Percentiles rank a stretch among this genome's conserved stretches.
These are phyloP conservation scores for Paracentrotus lividus DNA, from an alignment of 53 echinoderm and acorn worm genomes.

Conservation along the genomic window DNA sequence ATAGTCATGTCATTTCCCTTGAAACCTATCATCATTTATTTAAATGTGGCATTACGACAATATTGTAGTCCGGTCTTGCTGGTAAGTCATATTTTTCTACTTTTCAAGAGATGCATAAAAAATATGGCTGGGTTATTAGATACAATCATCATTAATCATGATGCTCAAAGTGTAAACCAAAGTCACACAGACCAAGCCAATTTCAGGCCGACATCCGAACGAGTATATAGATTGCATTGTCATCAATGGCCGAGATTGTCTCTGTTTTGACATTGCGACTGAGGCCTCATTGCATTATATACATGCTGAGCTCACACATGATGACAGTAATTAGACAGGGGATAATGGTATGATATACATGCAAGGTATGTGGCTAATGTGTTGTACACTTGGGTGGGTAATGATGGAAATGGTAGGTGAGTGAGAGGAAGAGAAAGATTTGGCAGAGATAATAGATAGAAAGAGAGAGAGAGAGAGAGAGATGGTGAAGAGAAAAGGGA, in stretches of 20 bases:
- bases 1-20: too few species aligned
- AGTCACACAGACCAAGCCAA: too few species aligned
- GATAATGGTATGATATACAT: neutral
- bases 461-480: neutral
- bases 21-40: too few species aligned
- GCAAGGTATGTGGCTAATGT: slow-evolving; percentile 1
- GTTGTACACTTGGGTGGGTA: neutral
- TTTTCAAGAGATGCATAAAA: neutral
- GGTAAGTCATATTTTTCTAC: too few species aligned
- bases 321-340: neutral
- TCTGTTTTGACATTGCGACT: too few species aligned
- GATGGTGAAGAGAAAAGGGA: neutral
- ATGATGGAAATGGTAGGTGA: too few species aligned
- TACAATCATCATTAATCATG: neutral
- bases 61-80: too few species aligned
- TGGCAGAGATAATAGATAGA: neutral
- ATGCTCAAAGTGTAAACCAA: neutral
- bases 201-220: too few species aligned
- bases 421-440: neutral
- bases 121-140: neutral
- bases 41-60: too few species aligned
- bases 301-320: slow-evolving; percentile 3
- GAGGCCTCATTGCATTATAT: neutral
- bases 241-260: too few species aligned
- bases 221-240: too few species aligned